phyloP scores from a whole-genome alignment of 2,113 vertebrate species.

The Uropsilus gracilis region DNA sequence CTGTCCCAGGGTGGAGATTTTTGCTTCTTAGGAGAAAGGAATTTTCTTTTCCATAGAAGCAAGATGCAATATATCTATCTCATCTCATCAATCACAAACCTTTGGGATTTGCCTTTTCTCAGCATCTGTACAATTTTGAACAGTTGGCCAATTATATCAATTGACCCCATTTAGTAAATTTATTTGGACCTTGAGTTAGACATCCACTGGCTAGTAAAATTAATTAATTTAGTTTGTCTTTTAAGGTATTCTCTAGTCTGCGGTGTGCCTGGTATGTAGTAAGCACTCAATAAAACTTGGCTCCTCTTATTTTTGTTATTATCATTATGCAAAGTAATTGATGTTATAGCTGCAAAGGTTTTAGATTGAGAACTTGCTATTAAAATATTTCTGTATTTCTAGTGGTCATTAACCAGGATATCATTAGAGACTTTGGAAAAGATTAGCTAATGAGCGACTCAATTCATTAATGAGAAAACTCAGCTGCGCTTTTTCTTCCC shows the following conservation, averaged over 20 bases:
- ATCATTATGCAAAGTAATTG: not conserved
- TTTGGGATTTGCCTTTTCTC: not conserved
- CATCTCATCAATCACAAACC: conserved; percentile 15
- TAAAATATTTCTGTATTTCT: conserved; percentile 52
- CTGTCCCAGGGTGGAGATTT: not conserved
- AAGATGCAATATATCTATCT: not conserved
- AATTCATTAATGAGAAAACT: conserved; percentile 68
- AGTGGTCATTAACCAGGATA: conserved; percentile 52
- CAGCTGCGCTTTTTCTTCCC: conserved; percentile 50
- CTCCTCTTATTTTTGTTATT: not conserved
- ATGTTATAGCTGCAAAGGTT: not conserved
- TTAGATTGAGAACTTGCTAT: conserved; percentile 7
- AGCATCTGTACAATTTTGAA: conserved; percentile 15
- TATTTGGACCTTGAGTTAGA: not conserved
- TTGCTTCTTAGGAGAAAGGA: not conserved
- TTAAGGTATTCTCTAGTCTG: not conserved
- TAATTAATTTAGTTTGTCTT: not conserved
- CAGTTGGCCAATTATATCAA: not conserved
- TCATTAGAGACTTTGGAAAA: conserved; percentile 66
- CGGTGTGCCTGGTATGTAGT: not conserved
- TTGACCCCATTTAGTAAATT: not conserved
- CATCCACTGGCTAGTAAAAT: not conserved
- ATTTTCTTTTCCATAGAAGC: not conserved
- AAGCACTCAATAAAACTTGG: not conserved
- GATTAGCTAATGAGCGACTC: conserved; percentile 66